A percentile compares a stretch with the other conserved stretches of the same genome.
These are phyloP conservation scores for Cryptoprocta ferox DNA, from an alignment of 2,797 vertebrate genomes.

Conservation along the genomic window DNA sequence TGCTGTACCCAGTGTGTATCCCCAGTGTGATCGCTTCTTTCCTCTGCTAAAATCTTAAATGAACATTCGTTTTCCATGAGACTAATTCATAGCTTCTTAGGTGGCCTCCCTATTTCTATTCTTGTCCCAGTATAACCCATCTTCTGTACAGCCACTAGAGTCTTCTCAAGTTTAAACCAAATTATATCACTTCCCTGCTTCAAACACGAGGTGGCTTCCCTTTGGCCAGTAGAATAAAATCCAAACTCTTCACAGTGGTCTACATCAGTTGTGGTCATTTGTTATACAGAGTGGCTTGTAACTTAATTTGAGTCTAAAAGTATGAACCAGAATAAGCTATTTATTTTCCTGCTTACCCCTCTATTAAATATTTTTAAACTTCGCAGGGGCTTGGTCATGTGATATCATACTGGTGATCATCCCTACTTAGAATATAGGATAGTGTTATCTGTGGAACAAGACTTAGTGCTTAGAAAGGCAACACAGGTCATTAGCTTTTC, in stretches of 20 bases:
- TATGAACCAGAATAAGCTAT: neutral
- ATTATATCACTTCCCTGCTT: neutral
- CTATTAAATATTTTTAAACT: neutral
- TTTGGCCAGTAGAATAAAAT: neutral
- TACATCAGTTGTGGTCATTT: neutral
- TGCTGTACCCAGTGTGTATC: neutral
- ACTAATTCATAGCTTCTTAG: neutral
- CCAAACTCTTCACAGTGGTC: neutral
- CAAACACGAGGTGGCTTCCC: neutral
- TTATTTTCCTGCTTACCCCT: neutral
- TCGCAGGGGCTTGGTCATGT: neutral
- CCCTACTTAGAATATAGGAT: neutral
- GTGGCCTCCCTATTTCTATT: neutral
- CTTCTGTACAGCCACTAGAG: neutral
- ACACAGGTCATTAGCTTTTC: neutral
- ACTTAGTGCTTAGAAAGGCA: neutral
- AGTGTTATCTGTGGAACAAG: neutral
- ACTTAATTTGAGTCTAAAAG: neutral
- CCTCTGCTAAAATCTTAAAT: neutral
- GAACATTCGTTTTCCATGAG: neutral
- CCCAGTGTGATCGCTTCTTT: neutral
- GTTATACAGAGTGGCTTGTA: neutral
- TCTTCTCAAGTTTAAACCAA: neutral
- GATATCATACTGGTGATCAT: neutral
- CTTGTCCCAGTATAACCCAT: neutral